These are phyloP conservation scores for Poeciliopsis retropinna DNA, from an alignment of 2,113 vertebrate species.

Conservation along the genomic window DNA sequence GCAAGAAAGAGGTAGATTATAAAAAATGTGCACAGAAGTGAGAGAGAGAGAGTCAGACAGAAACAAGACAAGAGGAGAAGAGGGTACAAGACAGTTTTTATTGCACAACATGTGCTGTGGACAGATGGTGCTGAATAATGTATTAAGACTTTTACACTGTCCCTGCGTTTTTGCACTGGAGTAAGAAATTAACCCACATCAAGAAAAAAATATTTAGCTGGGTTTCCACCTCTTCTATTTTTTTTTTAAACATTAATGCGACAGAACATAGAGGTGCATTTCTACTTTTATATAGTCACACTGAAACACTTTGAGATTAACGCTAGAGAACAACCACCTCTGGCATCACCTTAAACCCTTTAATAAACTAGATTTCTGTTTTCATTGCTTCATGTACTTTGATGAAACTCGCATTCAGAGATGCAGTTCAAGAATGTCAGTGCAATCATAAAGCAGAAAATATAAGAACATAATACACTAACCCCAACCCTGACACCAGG, in stretches of 20 bases:
- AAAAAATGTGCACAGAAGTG: not conserved
- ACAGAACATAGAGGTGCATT: not conserved
- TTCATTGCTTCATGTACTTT: not conserved
- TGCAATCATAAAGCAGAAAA: not conserved
- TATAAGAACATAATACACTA: not conserved
- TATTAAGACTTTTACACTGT: constrained; percentile 67
- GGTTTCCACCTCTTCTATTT: constrained; percentile 45
- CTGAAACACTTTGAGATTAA: not conserved
- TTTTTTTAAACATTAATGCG: constrained; percentile 23
- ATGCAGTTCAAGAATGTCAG: no score
- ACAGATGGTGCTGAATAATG: constrained; percentile 77
- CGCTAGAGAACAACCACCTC: not conserved
- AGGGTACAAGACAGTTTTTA: constrained; percentile 65
- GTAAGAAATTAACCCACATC: constrained; percentile 57
- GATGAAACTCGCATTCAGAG: not conserved
- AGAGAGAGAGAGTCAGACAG: constrained; percentile 7
- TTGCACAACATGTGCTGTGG: constrained; percentile 70
- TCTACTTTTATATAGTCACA: not conserved
- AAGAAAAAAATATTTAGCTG: constrained; percentile 62
- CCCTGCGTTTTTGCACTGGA: constrained; percentile 56
- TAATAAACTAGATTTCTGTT: no score
- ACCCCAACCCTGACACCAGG: no score
- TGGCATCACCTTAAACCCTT: not conserved
- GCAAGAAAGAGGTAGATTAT: constrained; percentile 5
- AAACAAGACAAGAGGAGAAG: constrained; percentile 44